A percentile compares a stretch with the other conserved stretches of the same genome.
Conservation (phyloP, 2,113 vertebrate species). For the Brachypodius melanocephalos region DNA sequence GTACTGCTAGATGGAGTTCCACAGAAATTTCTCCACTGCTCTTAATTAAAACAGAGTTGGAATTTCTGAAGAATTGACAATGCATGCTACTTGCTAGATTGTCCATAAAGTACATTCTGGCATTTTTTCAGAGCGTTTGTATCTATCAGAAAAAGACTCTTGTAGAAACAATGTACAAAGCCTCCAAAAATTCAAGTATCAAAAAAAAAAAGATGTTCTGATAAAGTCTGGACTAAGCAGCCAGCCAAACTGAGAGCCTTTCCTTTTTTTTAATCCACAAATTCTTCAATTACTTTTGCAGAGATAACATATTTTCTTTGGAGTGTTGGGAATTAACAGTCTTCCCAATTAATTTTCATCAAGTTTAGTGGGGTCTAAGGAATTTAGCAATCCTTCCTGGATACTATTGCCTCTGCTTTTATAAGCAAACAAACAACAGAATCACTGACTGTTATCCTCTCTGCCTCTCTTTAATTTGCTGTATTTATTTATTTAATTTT, state of each 20-base stretch:
- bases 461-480: not conserved
- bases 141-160: constrained; percentile 34
- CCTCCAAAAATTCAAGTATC: constrained; percentile 50
- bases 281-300: not conserved
- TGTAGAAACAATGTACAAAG: constrained; percentile 44
- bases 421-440: not conserved
- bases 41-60: not conserved
- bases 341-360: not conserved
- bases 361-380: not conserved
- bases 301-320: not conserved
- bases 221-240: not conserved
- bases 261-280: not conserved
- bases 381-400: not conserved
- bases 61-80: constrained; percentile 21
- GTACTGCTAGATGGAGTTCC: not conserved
- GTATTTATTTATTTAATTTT: not conserved
- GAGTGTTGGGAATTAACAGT: not conserved
- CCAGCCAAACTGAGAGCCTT: not conserved
- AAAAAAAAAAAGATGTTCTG: not conserved
- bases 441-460: not conserved
- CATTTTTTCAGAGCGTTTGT: not conserved
- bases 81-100: not conserved
- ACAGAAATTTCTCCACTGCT: not conserved
- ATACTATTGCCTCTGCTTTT: not conserved
- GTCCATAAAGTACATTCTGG: constrained; percentile 26